These are phyloP conservation scores for Gryllus longicercus DNA, from an alignment of 2,888 invertebrate species.

Conservation along the genomic window DNA sequence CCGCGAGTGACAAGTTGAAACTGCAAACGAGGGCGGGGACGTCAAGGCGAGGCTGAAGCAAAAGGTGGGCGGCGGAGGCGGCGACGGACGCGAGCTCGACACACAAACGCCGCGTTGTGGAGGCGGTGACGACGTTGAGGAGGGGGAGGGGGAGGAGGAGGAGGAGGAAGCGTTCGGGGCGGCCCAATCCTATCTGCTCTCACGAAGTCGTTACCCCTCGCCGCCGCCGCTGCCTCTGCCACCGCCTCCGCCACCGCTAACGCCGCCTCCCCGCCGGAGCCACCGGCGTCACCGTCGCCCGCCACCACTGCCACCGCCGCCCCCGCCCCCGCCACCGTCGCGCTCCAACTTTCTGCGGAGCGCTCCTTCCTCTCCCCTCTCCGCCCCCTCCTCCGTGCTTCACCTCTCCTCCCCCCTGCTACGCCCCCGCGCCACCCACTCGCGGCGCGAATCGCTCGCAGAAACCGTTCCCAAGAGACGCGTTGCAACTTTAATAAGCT, in stretches of 20 bases:
- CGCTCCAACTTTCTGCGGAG: neutral
- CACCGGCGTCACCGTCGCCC: neutral
- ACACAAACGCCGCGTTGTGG: neutral
- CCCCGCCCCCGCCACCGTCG: neutral
- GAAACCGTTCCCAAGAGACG: conserved; percentile 17
- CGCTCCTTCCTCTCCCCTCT: neutral
- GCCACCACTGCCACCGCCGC: neutral
- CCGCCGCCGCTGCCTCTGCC: neutral
- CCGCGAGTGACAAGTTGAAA: too few relatives aligned
- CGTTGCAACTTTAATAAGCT: conserved; percentile 17
- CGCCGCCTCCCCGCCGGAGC: too few relatives aligned
- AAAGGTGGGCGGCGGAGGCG: neutral
- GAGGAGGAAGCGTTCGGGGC: neutral
- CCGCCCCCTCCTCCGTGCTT: neutral
- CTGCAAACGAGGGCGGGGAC: too few relatives aligned
- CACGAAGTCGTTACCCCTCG: conserved; percentile 3
- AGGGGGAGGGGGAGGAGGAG: neutral
- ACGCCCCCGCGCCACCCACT: neutral
- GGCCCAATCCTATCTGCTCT: neutral
- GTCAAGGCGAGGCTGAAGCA: neutral
- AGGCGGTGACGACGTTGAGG: neutral
- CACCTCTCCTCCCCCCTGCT: neutral
- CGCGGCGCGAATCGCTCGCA: conserved; percentile 9
- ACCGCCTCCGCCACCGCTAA: neutral
- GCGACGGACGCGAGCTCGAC: neutral